phyloP scores from a whole-genome alignment of 2,113 vertebrate genomes.

The Hemichromis elongatus region DNA sequence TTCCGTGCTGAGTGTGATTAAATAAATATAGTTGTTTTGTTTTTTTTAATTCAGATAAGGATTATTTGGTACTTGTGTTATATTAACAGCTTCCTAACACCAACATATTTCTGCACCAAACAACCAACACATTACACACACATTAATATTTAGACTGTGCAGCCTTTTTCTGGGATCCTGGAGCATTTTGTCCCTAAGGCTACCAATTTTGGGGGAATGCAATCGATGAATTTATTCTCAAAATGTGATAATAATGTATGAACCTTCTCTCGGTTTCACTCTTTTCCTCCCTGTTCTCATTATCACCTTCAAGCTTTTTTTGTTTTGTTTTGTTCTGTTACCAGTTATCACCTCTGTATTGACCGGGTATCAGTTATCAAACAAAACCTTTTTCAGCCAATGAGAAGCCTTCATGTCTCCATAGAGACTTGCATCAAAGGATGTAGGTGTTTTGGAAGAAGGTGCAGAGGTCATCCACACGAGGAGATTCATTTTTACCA shows the following conservation, averaged over 20 bases:
- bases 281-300: slow-evolving; percentile 16
- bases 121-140: background rate
- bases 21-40: background rate
- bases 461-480: background rate
- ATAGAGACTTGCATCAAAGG: background rate
- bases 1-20: background rate
- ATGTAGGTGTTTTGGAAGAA: background rate
- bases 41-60: background rate
- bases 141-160: slow-evolving; percentile 20
- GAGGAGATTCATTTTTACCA: background rate
- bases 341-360: background rate
- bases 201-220: background rate
- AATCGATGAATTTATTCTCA: slow-evolving; percentile 13
- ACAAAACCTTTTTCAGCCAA: background rate
- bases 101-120: background rate
- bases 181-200: slow-evolving; percentile 1
- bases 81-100: background rate
- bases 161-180: background rate
- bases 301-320: background rate
- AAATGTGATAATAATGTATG: slow-evolving; percentile 33
- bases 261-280: slow-evolving; percentile 8
- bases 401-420: background rate
- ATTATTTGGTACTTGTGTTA: background rate
- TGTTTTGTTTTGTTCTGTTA: background rate
- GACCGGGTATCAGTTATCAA: background rate